Base-by-base conservation (phyloP, 2,888 invertebrate genomes). In the Andrena chrysosceles region DNA sequence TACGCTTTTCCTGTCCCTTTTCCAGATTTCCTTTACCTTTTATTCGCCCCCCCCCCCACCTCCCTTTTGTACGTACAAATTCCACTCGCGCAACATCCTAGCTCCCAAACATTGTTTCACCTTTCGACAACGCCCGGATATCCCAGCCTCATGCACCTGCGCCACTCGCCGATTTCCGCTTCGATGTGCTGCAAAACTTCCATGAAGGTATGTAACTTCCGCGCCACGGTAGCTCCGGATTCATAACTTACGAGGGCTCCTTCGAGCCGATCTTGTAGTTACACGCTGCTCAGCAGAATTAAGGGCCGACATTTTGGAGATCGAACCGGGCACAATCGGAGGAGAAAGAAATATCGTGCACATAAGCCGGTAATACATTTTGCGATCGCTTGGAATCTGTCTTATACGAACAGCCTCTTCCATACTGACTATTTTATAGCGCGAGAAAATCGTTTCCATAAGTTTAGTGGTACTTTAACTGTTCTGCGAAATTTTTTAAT, bases 61-160 rank as follows among this genome's bases (percentile, higher is more conserved):
- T 7, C 16, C n/a, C 63, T 31, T 72, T 56, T 29, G 48, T 68
- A 29, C 29, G 48, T 68, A 79, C 29, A 69, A 35, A 23, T 29
- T 35, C 42, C 56, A 7, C 42, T 10, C 8, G 8, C 56, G 69
- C 56, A 29, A 64, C 56, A 52, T 69, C 70, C 69, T n/a, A 59
- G 66, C 64, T 33, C 26, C 69, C 29, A 42, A 79, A 79, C 79
- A 60, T 66, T 60, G 79, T 77, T 77, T 77, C 77, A 64, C 59
- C 64, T 52, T 23, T 77, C 59, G 69, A 60, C 64, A 59, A 77
- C n/a, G 64, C 79, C 31, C 10, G 70, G n/a, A 26, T 67, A 62
- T 42, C 26, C 35, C 10, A 42, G 8, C 23, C 76, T 13, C 3
- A 31, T 20, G 10, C 67, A 68, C 68, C 77, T 68, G 62, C 54